Evolutionary conservation across 2,113 vertebrate genomes (phyloP), one percentile per base, ranked within the genome.

Genomic region (Vimba vimba): DNA sequence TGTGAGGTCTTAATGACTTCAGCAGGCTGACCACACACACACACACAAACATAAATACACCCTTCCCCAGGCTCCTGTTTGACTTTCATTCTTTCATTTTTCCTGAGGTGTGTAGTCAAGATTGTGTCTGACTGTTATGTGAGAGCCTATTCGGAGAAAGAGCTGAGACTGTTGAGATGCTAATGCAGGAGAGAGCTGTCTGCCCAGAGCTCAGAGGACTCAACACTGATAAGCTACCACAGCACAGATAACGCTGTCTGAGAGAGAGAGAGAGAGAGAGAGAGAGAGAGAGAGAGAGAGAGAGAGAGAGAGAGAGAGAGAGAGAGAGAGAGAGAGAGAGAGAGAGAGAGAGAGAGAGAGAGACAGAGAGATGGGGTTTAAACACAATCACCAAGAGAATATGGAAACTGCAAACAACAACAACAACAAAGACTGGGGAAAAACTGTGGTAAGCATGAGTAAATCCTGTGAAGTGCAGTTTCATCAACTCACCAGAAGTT

Each of bases 401-500:
- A 33, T 19, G 47, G 27, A 76, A 71, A 45, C 30, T 80, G 19
- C 15, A 79, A 87, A 83, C 74, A 59, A 75, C 62, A 59, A 75
- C 62, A 59, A 75, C 68, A 78, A 79, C 55, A 50, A 52, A 57
- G 50, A 21, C 4, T 4, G 4, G 11, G 6, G 19, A 3, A 25
- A 13, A 25, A 79, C 47, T 86, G 75, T 79, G 84, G 86, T 86
- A 76, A 50, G 19, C 33, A 62, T n/a, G 23, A 64, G 36, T 6
- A 23, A 85, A 60, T 73, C 55, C 50, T 84, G 69, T 84, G 85
- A 85, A 85, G 68, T 75, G 43, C 68, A 45, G 71, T 87, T 86
- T 92, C 87, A 91, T 91, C 88, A 90, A 85, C 83, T 86, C 21
- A 77, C 64, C 30, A 73, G 30, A 86, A 83, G 75, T 79, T 82